Conservation (phyloP, 2,888 invertebrate genomes). For the Brachyptera putata region DNA sequence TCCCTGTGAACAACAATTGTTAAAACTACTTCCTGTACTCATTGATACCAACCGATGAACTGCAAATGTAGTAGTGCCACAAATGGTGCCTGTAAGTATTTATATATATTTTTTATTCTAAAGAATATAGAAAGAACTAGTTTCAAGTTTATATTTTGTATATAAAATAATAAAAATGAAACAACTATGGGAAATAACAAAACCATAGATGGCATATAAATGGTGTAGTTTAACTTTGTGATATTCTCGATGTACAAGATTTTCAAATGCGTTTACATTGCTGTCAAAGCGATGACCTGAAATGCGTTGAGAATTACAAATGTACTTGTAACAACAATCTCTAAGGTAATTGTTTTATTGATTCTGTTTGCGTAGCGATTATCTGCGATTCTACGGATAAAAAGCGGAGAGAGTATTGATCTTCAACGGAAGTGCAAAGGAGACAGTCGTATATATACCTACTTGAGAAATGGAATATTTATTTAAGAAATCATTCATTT, state of each 20-base stretch:
- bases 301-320: conserved; percentile 1
- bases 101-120: conserved; percentile 2
- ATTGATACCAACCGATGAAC: conserved; percentile 2
- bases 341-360: no score
- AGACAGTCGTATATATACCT: no score
- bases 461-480: no score
- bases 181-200: background rate
- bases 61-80: conserved; percentile 26
- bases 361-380: no score
- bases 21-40: conserved; percentile 10
- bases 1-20: background rate
- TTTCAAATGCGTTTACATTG: conserved; percentile 2
- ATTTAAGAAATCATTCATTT: no score
- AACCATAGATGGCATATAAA: conserved; percentile 8
- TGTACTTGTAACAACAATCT: no score
- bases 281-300: conserved; percentile 9
- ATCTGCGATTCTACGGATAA: no score
- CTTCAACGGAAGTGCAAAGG: no score
- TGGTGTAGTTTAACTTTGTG: background rate
- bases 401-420: no score
- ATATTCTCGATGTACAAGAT: conserved; percentile 2
- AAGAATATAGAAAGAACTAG: conserved; percentile 3
- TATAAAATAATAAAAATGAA: background rate
- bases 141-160: no score
- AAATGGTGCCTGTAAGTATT: conserved; percentile 35